Evolutionary conservation across 2,888 invertebrate species (phyloP).

Genomic region (Gerosis bhagava): DNA sequence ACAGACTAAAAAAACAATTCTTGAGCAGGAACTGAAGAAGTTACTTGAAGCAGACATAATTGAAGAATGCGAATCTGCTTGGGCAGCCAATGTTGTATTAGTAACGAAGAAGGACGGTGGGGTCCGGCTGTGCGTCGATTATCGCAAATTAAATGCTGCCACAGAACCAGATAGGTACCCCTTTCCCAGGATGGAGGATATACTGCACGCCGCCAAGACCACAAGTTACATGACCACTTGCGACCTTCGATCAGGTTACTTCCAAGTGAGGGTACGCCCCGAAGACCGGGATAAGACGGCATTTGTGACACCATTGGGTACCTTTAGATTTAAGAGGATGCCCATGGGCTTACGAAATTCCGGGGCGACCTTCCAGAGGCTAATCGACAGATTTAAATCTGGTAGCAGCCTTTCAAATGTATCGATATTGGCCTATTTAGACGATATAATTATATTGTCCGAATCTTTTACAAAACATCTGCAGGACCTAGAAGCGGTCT

Average conservation of each 20-base stretch:
- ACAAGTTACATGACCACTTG: slow-evolving; percentile 33
- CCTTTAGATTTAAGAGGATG: slow-evolving; percentile 42
- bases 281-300: slow-evolving; percentile 42
- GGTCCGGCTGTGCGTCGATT: slow-evolving; percentile 40
- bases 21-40: slow-evolving; percentile 39
- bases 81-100: slow-evolving; percentile 40
- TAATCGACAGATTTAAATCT: too few species aligned
- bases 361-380: neutral
- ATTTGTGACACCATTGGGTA: slow-evolving; percentile 45
- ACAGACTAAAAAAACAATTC: slow-evolving; percentile 34
- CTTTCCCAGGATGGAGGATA: slow-evolving; percentile 37
- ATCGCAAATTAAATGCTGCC: slow-evolving; percentile 42
- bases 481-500: too few species aligned
- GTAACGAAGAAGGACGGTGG: slow-evolving; percentile 39
- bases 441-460: too few species aligned
- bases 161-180: slow-evolving; percentile 34
- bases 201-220: slow-evolving; percentile 35
- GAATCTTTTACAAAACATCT: too few species aligned
- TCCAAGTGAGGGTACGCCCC: slow-evolving; percentile 30
- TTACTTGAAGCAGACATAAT: slow-evolving; percentile 35
- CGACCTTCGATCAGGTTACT: slow-evolving; percentile 38
- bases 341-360: slow-evolving; percentile 34
- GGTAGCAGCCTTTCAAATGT: too few species aligned
- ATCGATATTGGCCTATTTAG: too few species aligned
- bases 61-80: slow-evolving; percentile 38